phyloP scores from a whole-genome alignment of 2,113 vertebrate species.

The Coregonus clupeaformis region DNA sequence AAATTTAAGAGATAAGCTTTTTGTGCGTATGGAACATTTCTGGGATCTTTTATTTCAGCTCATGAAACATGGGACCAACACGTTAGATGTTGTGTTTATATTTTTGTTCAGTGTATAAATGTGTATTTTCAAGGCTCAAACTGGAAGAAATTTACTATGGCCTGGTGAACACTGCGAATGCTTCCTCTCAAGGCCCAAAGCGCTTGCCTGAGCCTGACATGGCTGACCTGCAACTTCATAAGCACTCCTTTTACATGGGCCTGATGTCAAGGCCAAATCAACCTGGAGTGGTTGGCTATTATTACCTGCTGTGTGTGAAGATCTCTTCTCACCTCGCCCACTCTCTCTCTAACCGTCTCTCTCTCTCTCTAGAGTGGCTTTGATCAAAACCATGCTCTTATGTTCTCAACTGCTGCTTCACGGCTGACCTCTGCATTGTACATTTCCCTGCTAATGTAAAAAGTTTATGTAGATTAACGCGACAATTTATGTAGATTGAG shows the following conservation, averaged over 20 bases:
- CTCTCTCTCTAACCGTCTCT: not conserved
- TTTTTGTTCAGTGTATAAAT: not conserved
- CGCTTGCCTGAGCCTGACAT: not conserved
- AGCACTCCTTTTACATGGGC: constrained; percentile 35
- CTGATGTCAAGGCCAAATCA: constrained; percentile 39
- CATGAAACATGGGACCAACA: too few species aligned
- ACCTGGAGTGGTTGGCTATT: constrained; percentile 51
- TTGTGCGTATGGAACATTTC: too few species aligned
- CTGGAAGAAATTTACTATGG: too few species aligned
- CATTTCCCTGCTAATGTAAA: constrained; percentile 61
- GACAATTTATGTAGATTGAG: constrained; percentile 67
- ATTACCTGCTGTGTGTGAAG: constrained; percentile 48
- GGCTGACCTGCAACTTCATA: constrained; percentile 19
- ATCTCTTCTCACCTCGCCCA: not conserved
- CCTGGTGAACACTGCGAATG: not conserved
- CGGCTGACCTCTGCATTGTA: constrained; percentile 56
- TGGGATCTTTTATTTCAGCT: too few species aligned
- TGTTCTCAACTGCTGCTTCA: constrained; percentile 59
- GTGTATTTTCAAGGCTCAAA: not conserved
- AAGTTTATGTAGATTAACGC: constrained; percentile 68
- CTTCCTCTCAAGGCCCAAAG: not conserved
- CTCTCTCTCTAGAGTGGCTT: constrained; percentile 56
- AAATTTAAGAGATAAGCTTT: too few species aligned
- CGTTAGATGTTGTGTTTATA: too few species aligned
- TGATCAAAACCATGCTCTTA: constrained; percentile 62